Percentiles rank a stretch among this genome's conserved stretches.
phyloP scores from a whole-genome alignment of 2,888 invertebrate species.

The Pachymerium ferrugineum region DNA sequence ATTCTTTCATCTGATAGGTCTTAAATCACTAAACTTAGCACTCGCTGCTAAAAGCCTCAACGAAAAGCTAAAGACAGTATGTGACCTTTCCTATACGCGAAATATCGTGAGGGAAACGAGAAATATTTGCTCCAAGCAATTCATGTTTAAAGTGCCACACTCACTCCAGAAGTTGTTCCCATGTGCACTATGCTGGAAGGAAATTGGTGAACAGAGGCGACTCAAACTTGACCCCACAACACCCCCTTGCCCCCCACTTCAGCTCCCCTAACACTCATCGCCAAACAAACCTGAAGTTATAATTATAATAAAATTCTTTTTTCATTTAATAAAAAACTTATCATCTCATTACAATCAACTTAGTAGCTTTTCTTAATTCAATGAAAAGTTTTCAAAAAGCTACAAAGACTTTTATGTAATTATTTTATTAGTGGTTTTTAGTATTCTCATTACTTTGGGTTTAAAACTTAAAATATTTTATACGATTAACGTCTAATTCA shows the following conservation, averaged over 20 bases:
- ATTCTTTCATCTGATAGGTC: neutral
- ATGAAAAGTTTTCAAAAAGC: no score
- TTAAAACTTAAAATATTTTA: no score
- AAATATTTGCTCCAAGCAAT: constrained; percentile 7
- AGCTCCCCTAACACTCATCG: neutral
- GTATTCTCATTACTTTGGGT: no score
- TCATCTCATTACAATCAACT: no score
- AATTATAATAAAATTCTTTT: neutral
- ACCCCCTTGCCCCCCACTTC: neutral
- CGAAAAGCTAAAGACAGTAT: neutral
- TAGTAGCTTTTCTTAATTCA: no score
- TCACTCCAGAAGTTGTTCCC: constrained; percentile 10
- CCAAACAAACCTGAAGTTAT: neutral
- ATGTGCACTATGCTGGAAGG: constrained; percentile 21
- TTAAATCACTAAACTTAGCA: neutral
- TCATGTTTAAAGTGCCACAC: constrained; percentile 21
- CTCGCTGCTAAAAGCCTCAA: neutral
- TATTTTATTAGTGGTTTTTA: no score
- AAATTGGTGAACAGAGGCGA: constrained; percentile 21
- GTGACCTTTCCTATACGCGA: constrained; percentile 3
- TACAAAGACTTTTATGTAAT: no score
- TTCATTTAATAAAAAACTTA: no score
- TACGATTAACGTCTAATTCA: no score
- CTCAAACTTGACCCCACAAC: constrained; percentile 12
- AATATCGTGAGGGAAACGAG: constrained; percentile 5